Conservation (phyloP, 2,797 vertebrate species). For the Eleutherodactylus coqui region DNA sequence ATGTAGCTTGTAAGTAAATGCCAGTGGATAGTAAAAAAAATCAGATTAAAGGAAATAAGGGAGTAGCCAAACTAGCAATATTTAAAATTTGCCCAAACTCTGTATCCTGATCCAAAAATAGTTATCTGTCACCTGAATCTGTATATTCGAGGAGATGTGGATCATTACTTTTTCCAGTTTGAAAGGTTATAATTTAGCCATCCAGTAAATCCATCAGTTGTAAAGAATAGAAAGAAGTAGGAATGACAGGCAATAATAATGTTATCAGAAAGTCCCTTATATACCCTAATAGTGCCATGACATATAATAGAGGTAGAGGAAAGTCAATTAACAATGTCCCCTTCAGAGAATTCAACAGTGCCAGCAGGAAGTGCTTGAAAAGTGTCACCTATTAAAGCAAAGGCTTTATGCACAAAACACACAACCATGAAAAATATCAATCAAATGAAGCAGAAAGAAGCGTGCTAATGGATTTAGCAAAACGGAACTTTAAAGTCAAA, state of each 20-base stretch:
- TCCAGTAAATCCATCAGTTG: slow-evolving; percentile 75
- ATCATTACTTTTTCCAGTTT: slow-evolving; percentile 72
- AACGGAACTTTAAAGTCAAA: slow-evolving; percentile 53
- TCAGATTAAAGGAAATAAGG: slow-evolving; percentile 57
- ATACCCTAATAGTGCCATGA: slow-evolving; percentile 67
- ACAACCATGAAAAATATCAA: slow-evolving; percentile 62
- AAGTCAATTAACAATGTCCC: slow-evolving; percentile 68
- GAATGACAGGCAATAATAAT: slow-evolving; percentile 75
- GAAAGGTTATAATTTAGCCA: slow-evolving; percentile 75
- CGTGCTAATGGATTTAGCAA: slow-evolving; percentile 48
- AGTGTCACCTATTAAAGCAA: slow-evolving; percentile 63
- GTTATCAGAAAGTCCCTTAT: slow-evolving; percentile 71
- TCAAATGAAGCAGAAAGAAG: slow-evolving; percentile 59
- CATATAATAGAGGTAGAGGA: slow-evolving; percentile 66
- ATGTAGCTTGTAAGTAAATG: background rate
- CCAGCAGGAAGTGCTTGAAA: slow-evolving; percentile 60
- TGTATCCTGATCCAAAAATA: slow-evolving; percentile 62
- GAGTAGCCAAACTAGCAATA: slow-evolving; percentile 56
- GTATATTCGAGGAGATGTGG: slow-evolving; percentile 70
- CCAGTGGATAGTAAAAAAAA: slow-evolving; percentile 2
- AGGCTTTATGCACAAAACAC: slow-evolving; percentile 62
- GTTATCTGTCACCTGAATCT: slow-evolving; percentile 65
- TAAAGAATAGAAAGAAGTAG: slow-evolving; percentile 71
- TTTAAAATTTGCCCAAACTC: slow-evolving; percentile 63
- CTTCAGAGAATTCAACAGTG: slow-evolving; percentile 65